Conservation (phyloP, 2,113 vertebrate species). For the Eleginops maclovinus region DNA sequence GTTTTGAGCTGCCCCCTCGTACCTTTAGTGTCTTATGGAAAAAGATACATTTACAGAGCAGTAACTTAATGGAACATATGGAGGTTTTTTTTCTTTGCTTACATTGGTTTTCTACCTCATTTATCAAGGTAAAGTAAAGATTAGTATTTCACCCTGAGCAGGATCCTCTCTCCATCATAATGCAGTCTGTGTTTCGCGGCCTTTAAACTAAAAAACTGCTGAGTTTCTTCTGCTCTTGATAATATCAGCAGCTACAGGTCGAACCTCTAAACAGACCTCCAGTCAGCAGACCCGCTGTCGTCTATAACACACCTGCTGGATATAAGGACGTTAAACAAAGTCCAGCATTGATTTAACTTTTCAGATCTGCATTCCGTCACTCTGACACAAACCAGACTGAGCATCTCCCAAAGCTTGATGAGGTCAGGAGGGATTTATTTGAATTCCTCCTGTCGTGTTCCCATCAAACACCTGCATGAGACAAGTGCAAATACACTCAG, state of each 20-base stretch:
- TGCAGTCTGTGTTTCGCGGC: not conserved
- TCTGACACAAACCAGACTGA: constrained; percentile 33
- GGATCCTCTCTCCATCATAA: not conserved
- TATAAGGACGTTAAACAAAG: not conserved
- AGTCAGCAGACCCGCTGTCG: not conserved
- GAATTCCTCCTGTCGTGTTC: constrained; percentile 5
- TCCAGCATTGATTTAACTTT: not conserved
- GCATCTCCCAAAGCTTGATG: constrained; percentile 9
- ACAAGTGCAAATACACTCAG: not conserved
- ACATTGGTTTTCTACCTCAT: not conserved
- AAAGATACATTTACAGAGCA: no score
- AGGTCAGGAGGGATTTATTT: constrained; percentile 43
- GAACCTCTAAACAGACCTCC: constrained; percentile 15
- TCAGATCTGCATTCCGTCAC: constrained; percentile 41
- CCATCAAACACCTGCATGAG: constrained; percentile 25
- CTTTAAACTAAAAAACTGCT: not conserved
- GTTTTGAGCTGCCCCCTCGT: no score
- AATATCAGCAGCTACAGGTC: constrained; percentile 26
- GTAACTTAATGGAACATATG: not conserved
- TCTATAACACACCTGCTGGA: constrained; percentile 34
- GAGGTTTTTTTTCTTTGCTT: not conserved
- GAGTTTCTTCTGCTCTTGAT: not conserved
- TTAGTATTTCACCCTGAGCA: not conserved
- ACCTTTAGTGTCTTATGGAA: no score
- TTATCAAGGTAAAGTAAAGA: not conserved